Percentiles rank a stretch among this genome's conserved stretches.
These are phyloP conservation scores for Cyprinus carpio DNA, from an alignment of 2,113 vertebrate genomes.

Conservation along the genomic window DNA sequence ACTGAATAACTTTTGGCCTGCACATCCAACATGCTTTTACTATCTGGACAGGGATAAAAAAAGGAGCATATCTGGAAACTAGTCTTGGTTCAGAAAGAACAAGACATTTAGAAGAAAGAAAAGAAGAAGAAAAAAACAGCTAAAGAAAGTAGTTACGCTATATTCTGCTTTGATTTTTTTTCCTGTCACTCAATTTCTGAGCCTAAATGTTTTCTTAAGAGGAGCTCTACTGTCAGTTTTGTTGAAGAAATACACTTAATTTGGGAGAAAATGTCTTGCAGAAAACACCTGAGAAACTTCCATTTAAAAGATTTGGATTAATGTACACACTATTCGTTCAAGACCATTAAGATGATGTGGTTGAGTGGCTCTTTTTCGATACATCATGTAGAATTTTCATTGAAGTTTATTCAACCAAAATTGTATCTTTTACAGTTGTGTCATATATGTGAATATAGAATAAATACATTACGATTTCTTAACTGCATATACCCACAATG, in stretches of 20 bases:
- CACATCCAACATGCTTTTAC: slow-evolving; percentile 62
- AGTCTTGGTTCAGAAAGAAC: slow-evolving; percentile 50
- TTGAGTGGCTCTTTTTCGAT: background rate
- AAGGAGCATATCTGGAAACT: slow-evolving; percentile 56
- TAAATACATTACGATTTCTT: background rate
- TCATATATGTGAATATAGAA: background rate
- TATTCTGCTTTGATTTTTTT: background rate
- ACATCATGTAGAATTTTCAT: background rate
- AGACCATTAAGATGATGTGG: background rate
- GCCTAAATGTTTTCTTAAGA: background rate
- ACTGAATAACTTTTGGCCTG: slow-evolving; percentile 56
- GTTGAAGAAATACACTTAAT: background rate
- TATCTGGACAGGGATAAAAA: slow-evolving; percentile 66
- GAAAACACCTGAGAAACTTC: background rate
- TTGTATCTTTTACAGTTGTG: background rate
- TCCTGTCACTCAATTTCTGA: background rate
- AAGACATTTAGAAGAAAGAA: slow-evolving; percentile 9
- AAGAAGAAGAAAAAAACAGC: background rate
- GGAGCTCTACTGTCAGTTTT: background rate
- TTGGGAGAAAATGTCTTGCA: background rate
- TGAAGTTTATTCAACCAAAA: background rate
- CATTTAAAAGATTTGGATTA: background rate
- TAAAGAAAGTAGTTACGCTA: background rate
- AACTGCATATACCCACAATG: background rate
- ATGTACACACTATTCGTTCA: background rate